Percentiles rank a stretch among this genome's conserved stretches.
phyloP scores from a whole-genome alignment of 2,888 invertebrate species.

The Megamerina dolium region DNA sequence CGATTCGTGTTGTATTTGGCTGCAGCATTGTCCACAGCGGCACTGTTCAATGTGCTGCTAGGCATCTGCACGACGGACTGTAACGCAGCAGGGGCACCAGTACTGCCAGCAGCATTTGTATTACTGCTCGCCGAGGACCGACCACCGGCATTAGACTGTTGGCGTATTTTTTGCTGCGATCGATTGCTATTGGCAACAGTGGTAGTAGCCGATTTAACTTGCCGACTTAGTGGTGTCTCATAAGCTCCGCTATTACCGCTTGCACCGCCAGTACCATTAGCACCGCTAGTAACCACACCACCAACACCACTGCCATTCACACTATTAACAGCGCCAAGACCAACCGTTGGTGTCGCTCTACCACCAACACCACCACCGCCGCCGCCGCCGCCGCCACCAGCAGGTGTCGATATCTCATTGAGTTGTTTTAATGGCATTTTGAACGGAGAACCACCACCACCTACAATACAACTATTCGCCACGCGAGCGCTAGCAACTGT shows the following conservation, averaged over 20 bases:
- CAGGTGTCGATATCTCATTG: conserved; percentile 32
- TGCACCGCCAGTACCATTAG: too few species aligned
- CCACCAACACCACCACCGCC: conserved; percentile 1
- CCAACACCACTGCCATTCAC: conserved; percentile 9
- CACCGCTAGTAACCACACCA: too few species aligned
- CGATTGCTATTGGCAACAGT: conserved; percentile 25
- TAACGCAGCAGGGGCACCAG: conserved; percentile 4
- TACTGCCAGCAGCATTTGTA: conserved; percentile 4
- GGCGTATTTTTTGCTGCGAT: conserved; percentile 25
- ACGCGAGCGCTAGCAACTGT: conserved; percentile 15
- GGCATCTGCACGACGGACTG: too few species aligned
- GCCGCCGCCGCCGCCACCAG: not conserved
- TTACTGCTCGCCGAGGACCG: conserved; percentile 10
- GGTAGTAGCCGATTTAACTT: conserved; percentile 27
- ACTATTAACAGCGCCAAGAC: not conserved
- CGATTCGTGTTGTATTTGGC: conserved; percentile 41
- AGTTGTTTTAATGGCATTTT: conserved; percentile 48
- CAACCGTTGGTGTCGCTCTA: conserved; percentile 8
- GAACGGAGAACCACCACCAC: conserved; percentile 25
- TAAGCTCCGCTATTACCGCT: conserved; percentile 10
- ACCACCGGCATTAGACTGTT: conserved; percentile 10
- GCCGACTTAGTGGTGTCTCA: conserved; percentile 15
- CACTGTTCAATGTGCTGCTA: conserved; percentile 1
- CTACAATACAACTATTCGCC: conserved; percentile 15
- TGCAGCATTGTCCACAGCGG: not conserved